Conservation (phyloP, 2,113 vertebrate species). For the Sphaerodactylus townsendi region DNA sequence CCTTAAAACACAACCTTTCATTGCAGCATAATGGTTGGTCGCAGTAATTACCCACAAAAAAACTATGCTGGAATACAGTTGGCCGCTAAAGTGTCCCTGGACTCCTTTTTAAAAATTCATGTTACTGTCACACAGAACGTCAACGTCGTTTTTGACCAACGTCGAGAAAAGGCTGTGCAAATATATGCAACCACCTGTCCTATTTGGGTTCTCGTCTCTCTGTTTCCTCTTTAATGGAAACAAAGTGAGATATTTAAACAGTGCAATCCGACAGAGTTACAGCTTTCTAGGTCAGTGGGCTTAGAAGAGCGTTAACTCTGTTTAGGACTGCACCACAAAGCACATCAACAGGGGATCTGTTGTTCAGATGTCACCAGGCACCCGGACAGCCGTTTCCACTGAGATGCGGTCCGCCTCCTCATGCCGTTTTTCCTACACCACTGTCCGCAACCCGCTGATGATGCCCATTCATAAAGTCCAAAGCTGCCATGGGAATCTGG, state of each 20-base stretch:
- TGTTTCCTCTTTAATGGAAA: neutral
- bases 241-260: neutral
- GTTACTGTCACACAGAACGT: neutral
- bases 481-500: rapidly evolving
- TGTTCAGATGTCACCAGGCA: neutral
- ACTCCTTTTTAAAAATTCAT: neutral
- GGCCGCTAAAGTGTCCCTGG: too few relatives aligned
- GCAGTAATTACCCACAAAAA: too few relatives aligned
- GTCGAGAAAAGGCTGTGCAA: neutral
- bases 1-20: too few relatives aligned
- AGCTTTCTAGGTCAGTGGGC: too few relatives aligned
- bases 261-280: too few relatives aligned
- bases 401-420: neutral
- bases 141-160: neutral
- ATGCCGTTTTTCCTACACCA: neutral
- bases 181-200: neutral
- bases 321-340: too few relatives aligned
- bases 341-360: too few relatives aligned
- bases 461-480: too few relatives aligned
- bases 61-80: too few relatives aligned
- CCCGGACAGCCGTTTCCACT: neutral
- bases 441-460: neutral
- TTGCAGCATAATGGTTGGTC: too few relatives aligned
- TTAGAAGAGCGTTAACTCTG: too few relatives aligned
- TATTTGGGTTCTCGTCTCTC: neutral